Percentiles rank a stretch among this genome's conserved stretches.
Evolutionary conservation across 2,113 vertebrate genomes (phyloP).

Genomic region (Sylvicapra grimmia): DNA sequence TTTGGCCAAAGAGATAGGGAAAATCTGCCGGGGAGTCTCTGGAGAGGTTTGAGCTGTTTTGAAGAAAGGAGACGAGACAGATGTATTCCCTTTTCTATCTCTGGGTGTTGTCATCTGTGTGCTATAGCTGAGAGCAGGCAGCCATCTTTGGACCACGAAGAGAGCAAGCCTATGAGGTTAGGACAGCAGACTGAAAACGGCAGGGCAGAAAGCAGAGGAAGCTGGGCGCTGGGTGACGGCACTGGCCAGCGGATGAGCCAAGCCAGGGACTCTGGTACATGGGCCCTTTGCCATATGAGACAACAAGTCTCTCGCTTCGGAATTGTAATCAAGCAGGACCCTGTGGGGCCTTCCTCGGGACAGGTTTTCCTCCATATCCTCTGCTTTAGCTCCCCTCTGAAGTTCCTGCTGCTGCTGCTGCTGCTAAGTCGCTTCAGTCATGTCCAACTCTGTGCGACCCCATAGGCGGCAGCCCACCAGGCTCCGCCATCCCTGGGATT

Average conservation of each 20-base stretch:
- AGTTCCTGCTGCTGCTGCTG: not conserved
- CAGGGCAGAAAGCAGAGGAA: not conserved
- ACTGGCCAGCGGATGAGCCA: not conserved
- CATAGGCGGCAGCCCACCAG: too few relatives aligned
- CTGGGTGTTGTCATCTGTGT: not conserved
- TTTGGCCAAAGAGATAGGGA: not conserved
- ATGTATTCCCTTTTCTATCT: not conserved
- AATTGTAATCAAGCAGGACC: not conserved
- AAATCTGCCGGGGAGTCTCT: not conserved
- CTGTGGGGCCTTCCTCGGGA: not conserved
- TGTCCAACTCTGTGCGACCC: too few relatives aligned
- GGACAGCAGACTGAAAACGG: not conserved
- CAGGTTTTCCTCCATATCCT: not conserved
- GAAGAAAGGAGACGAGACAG: not conserved
- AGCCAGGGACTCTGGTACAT: not conserved
- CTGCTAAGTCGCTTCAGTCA: too few relatives aligned
- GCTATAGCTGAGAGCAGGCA: not conserved
- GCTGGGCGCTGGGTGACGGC: too few relatives aligned
- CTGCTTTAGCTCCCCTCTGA: not conserved
- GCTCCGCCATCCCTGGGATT: too few relatives aligned
- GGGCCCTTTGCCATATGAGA: not conserved
- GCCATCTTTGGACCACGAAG: not conserved
- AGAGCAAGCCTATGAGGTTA: not conserved
- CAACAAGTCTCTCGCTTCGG: not conserved
- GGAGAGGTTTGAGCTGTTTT: not conserved